Conservation (phyloP, 2,888 invertebrate species). For the Tridacna gigas region DNA sequence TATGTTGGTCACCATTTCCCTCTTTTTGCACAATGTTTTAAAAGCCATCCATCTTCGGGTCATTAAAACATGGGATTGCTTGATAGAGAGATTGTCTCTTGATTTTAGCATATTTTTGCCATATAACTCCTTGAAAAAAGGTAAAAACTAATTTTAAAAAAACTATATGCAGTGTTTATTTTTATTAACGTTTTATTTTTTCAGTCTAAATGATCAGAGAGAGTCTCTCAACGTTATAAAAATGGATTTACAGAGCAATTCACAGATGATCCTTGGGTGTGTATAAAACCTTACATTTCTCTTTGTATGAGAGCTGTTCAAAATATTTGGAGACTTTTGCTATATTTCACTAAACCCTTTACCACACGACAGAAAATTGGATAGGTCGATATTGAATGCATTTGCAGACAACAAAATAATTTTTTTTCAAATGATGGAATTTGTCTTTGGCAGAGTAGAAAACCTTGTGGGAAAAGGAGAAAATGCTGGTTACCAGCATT, state of each 20-base stretch:
- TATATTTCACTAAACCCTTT: too few relatives aligned
- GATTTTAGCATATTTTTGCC: too few relatives aligned
- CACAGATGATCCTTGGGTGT: conserved; percentile 35
- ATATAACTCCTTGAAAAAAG: too few relatives aligned
- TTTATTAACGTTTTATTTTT: not conserved
- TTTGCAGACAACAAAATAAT: too few relatives aligned
- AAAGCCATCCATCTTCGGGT: too few relatives aligned
- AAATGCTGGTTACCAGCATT: not conserved
- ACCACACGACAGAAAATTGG: not conserved
- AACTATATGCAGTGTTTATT: too few relatives aligned
- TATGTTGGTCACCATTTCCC: too few relatives aligned
- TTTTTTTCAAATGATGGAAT: not conserved
- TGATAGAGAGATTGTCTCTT: too few relatives aligned
- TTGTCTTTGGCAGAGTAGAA: not conserved
- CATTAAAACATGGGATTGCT: too few relatives aligned
- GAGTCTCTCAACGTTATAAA: not conserved
- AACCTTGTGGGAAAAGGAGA: not conserved
- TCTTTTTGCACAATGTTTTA: too few relatives aligned
- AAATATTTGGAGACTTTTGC: not conserved
- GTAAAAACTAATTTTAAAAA: too few relatives aligned
- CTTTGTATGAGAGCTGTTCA: not conserved
- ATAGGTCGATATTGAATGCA: not conserved
- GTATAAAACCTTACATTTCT: not conserved
- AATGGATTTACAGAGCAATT: conserved; percentile 4
- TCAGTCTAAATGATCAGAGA: not conserved